A percentile compares a stretch with the other conserved stretches of the same genome.
phyloP scores from a whole-genome alignment of 2,797 vertebrate genomes.

The Adrianichthys oophorus region DNA sequence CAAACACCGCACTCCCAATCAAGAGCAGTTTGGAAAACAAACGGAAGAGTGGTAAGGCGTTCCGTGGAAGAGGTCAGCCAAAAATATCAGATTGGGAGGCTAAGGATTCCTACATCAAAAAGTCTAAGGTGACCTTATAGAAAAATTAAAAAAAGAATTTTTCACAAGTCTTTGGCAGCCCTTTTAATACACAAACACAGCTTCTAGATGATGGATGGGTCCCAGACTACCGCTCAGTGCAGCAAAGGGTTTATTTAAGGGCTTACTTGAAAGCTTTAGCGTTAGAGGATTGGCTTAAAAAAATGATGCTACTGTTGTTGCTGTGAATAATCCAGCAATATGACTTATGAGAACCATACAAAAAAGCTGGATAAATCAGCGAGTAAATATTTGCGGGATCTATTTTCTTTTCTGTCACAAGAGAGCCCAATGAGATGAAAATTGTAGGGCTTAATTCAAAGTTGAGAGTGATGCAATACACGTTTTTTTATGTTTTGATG shows the following conservation, averaged over 20 bases:
- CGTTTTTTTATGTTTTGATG: background rate
- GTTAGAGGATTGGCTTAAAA: constrained; percentile 5
- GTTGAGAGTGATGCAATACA: constrained; percentile 1
- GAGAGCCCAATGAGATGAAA: constrained; percentile 6
- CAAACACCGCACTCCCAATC: constrained; percentile 27
- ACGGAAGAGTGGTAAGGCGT: constrained; percentile 7
- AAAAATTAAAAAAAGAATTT: constrained; percentile 43
- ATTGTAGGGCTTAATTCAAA: constrained; percentile 13
- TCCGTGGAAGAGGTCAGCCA: constrained; percentile 39
- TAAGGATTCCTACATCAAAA: constrained; percentile 20
- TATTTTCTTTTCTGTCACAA: constrained; percentile 5
- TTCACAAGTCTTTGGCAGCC: constrained; percentile 34
- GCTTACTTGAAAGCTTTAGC: constrained; percentile 11
- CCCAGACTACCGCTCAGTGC: constrained; percentile 10
- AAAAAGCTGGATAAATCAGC: constrained; percentile 9
- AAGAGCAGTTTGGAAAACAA: constrained; percentile 8
- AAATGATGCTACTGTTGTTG: background rate
- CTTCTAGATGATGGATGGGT: constrained; percentile 37
- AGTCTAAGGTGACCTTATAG: constrained; percentile 34
- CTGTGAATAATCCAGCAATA: background rate
- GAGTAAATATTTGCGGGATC: constrained; percentile 1
- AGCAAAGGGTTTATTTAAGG: constrained; percentile 12
- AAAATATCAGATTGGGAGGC: constrained; percentile 44
- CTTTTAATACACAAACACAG: constrained; percentile 31
- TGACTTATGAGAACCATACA: background rate